Evolutionary conservation across 2,113 vertebrate species (phyloP).

Genomic region (Cololabis saira): DNA sequence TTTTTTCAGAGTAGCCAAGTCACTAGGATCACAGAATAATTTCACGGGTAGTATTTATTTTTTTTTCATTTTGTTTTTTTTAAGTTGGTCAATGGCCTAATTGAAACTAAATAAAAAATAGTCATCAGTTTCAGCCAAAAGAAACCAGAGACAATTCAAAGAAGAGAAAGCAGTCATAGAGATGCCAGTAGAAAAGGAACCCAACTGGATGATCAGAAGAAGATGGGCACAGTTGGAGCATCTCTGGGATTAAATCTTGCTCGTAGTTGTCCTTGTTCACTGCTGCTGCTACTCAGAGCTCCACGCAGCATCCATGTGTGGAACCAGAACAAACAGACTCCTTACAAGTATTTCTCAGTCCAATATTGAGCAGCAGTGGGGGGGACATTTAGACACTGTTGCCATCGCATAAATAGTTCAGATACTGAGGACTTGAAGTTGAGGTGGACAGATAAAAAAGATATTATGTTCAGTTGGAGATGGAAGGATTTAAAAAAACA

Average conservation of each 20-base stretch:
- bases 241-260: constrained; percentile 5
- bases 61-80: too few relatives aligned
- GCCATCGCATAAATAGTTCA: too few relatives aligned
- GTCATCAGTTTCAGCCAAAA: too few relatives aligned
- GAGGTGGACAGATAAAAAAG: too few relatives aligned
- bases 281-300: constrained; percentile 12
- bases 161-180: neutral
- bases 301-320: neutral
- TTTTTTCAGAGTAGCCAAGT: too few relatives aligned
- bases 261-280: constrained; percentile 65
- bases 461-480: too few relatives aligned
- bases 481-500: too few relatives aligned
- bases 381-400: neutral
- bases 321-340: constrained; percentile 4
- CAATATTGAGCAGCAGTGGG: neutral
- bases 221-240: neutral
- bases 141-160: neutral
- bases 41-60: too few relatives aligned
- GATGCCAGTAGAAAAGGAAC: neutral
- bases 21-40: too few relatives aligned
- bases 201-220: neutral
- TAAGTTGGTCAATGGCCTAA: too few relatives aligned
- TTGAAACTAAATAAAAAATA: too few relatives aligned
- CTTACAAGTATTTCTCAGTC: neutral
- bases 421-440: too few relatives aligned